These are phyloP conservation scores for Morpho achilles DNA, from an alignment of 2,888 invertebrate genomes.

Conservation along the genomic window DNA sequence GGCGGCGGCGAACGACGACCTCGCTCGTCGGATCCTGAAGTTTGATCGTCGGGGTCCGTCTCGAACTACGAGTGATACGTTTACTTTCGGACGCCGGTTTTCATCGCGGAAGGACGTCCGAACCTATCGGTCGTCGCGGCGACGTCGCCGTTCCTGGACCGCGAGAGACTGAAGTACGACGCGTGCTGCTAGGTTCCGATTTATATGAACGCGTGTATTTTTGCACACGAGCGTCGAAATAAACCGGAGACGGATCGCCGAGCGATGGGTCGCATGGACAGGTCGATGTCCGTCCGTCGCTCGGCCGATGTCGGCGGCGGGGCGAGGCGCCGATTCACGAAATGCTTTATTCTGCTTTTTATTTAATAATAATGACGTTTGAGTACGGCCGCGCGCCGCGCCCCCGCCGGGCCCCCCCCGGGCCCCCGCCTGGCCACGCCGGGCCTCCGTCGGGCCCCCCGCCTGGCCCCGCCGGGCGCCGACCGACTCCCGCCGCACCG, in stretches of 20 bases:
- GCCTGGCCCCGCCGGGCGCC: not conserved
- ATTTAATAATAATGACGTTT: conserved; percentile 20
- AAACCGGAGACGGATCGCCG: not conserved
- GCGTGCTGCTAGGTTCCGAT: not conserved
- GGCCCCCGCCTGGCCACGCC: not conserved
- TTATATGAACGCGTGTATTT: no score
- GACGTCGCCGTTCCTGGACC: conserved; percentile 4
- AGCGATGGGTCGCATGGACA: not conserved
- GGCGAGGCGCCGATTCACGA: conserved; percentile 9
- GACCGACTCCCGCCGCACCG: not conserved
- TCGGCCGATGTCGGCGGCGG: no score
- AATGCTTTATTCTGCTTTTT: conserved; percentile 22
- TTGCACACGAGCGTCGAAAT: no score
- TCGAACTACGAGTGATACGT: no score
- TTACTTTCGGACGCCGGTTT: no score
- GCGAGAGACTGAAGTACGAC: not conserved
- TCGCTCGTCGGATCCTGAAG: not conserved
- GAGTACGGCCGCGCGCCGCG: conserved; percentile 16
- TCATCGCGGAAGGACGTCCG: no score
- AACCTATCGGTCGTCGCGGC: not conserved
- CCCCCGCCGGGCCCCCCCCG: not conserved
- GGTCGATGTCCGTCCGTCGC: not conserved
- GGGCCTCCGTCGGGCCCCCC: not conserved
- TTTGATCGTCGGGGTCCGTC: no score
- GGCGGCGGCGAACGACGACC: conserved; percentile 36